Evolutionary conservation across 2,797 vertebrate genomes (phyloP).

Genomic region (Tympanoctomys barrerae): DNA sequence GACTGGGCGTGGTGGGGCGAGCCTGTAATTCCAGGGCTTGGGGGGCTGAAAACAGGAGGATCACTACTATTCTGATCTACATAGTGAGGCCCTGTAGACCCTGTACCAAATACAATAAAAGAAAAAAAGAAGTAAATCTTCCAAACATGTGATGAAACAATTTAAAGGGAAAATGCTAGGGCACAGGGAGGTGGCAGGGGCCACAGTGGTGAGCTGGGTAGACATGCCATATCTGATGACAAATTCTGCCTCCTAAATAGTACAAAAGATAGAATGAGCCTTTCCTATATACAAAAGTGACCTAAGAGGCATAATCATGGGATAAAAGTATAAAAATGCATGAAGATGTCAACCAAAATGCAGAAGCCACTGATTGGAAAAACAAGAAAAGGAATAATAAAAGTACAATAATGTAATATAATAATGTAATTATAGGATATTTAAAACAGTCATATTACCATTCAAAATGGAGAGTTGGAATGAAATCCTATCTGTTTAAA

Average conservation of each 20-base stretch:
- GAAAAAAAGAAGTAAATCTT: not conserved
- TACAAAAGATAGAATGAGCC: not conserved
- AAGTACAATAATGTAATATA: not conserved
- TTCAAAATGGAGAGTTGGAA: not conserved
- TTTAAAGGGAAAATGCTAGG: not conserved
- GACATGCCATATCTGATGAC: not conserved
- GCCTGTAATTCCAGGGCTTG: too few species aligned
- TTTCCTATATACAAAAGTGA: not conserved
- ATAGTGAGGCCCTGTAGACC: too few species aligned
- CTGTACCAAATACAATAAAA: too few species aligned
- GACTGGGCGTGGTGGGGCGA: too few species aligned
- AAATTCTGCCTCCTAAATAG: constrained; percentile 11
- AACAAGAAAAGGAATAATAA: not conserved
- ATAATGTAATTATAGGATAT: not conserved
- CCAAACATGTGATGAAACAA: not conserved
- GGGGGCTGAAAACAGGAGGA: too few species aligned
- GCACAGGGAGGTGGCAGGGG: not conserved
- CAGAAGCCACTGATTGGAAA: not conserved
- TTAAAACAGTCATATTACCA: not conserved
- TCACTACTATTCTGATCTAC: too few species aligned
- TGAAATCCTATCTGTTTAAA: not conserved
- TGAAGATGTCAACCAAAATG: not conserved
- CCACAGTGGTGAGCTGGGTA: not conserved
- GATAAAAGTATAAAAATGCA: not conserved
- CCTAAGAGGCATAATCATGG: not conserved